Base-by-base conservation (phyloP, 1,140 invertebrate species). In the Zaprionus nigranus region DNA sequence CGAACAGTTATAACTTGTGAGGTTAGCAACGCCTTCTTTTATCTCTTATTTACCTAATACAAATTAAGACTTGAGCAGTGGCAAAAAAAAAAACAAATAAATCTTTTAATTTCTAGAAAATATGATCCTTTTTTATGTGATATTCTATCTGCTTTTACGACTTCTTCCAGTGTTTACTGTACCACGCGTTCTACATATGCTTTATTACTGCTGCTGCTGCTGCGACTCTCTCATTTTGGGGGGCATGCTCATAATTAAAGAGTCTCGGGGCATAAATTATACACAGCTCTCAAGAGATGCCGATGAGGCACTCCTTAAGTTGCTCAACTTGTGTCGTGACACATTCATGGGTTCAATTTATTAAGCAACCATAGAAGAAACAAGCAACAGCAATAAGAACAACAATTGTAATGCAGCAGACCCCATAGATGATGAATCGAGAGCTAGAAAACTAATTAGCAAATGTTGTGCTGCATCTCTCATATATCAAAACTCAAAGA, bases 201-300 rank as follows among this genome's bases (percentile, higher is more conserved):
- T 24, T 24, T 11, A 51, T 51, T 24, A 11, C 9, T 34, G 9
- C 30, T 34, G 30, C 30, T 34, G 30, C 30, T 34, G 30, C 30
- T 11, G 30, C 9, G 30, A 34, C 30, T 34, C 30, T 34, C 46
- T 51, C 36, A 38, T 56, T 49, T 54, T 72, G 61, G 54, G 61
- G 61, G 51, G 51, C 69, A 64, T 54, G 51, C 22, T 40, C 40
- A 38, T 75, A 79, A 82, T 79, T 82, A 82, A 51, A 51, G 40
- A 46, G 46, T 51, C 46, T 51, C 9, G 11, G 46, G 20, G 46
- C 20, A 51, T 51, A 57, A 36, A 57, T 46, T 26, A 28, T 46
- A 46, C n/a, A 15, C 12, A 26, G 13, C 12, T 22, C 13, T 34
- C 3, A 3, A 34, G n/a, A 66, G 38, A 43, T 68, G 58, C 9